Evolutionary conservation across 2,113 vertebrate genomes (phyloP).

Genomic region (Arothron firmamentum): DNA sequence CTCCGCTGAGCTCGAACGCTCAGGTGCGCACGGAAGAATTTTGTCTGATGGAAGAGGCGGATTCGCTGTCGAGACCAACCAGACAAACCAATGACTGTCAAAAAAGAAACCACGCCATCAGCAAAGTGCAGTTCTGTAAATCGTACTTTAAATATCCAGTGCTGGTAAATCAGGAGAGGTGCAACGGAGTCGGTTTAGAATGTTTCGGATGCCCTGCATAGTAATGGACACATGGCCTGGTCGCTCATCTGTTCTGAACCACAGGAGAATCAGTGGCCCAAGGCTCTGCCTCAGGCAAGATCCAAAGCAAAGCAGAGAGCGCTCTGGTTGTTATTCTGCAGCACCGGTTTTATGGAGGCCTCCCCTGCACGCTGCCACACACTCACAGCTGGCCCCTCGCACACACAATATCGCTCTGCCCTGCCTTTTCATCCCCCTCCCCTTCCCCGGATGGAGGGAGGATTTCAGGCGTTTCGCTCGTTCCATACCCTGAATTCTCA

Average conservation of each 20-base stretch:
- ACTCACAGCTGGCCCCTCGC: constrained; percentile 49
- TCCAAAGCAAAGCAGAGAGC: constrained; percentile 55
- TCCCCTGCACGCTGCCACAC: constrained; percentile 27
- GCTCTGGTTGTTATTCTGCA: constrained; percentile 55
- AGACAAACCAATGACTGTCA: too few relatives aligned
- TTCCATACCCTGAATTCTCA: constrained; percentile 68
- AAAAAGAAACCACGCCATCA: constrained; percentile 30
- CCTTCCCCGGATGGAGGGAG: constrained; percentile 25
- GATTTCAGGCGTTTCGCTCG: constrained; percentile 58
- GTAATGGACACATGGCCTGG: constrained; percentile 52
- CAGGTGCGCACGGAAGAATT: constrained; percentile 62
- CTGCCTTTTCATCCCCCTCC: constrained; percentile 13
- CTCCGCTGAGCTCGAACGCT: constrained; percentile 49
- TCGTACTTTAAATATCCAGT: constrained; percentile 43
- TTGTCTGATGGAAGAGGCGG: too few relatives aligned
- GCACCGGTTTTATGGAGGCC: constrained; percentile 31
- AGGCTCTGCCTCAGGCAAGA: constrained; percentile 58
- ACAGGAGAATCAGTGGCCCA: constrained; percentile 57
- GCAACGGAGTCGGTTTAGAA: constrained; percentile 43
- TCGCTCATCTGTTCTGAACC: constrained; percentile 66
- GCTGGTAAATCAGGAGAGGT: constrained; percentile 40
- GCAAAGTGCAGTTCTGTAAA: constrained; percentile 10
- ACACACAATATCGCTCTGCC: constrained; percentile 25
- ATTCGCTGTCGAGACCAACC: too few relatives aligned
- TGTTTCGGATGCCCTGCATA: constrained; percentile 36